Conservation (phyloP, 2,797 vertebrate genomes). For the Coregonus suidteri region DNA sequence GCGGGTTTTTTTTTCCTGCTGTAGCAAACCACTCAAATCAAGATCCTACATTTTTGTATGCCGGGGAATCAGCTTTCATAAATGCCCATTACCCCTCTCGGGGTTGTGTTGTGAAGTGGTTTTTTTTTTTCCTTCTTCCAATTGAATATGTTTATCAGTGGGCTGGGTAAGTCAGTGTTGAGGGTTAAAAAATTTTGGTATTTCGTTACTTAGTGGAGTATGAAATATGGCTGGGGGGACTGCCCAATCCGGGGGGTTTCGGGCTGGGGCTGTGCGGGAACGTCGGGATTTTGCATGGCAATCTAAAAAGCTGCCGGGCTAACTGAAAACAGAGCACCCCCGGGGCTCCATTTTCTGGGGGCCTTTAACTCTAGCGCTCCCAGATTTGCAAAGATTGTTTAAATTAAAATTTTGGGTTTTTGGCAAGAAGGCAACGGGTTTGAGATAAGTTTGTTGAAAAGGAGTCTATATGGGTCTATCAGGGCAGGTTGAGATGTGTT, state of each 20-base stretch:
- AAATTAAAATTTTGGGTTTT: no score
- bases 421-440: constrained; percentile 37
- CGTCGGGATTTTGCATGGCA: constrained; percentile 52
- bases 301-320: constrained; percentile 61
- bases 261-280: constrained; percentile 61
- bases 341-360: constrained; percentile 43
- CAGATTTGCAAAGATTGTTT: constrained; percentile 64
- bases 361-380: constrained; percentile 65
- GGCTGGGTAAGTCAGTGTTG: no score
- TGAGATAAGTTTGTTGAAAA: constrained; percentile 44
- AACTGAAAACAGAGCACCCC: constrained; percentile 68
- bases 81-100: no score
- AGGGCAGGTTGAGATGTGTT: constrained; percentile 42
- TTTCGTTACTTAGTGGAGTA: constrained; percentile 45
- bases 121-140: no score
- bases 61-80: no score
- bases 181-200: no score
- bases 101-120: no score
- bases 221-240: constrained; percentile 54
- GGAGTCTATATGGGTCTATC: constrained; percentile 28
- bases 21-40: no score
- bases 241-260: constrained; percentile 47
- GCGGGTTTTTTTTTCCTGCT: no score
- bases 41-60: no score
- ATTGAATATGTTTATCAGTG: no score